Conservation (phyloP, 2,113 vertebrate species). For the Sturnus vulgaris region DNA sequence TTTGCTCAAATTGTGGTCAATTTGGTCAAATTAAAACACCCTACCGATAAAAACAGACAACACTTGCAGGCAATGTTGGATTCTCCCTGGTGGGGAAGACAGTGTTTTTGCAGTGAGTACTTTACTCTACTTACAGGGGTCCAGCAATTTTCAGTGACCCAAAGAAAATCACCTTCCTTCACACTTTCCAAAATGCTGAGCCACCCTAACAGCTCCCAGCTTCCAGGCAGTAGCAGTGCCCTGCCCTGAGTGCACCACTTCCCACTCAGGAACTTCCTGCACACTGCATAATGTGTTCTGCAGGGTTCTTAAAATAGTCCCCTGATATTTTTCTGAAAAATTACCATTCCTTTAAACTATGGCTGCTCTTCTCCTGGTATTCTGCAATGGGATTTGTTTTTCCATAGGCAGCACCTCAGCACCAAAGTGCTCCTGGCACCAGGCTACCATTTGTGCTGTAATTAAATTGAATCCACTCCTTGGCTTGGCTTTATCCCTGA, state of each 20-base stretch:
- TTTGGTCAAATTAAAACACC: not conserved
- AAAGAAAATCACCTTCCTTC: not conserved
- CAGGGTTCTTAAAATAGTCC: not conserved
- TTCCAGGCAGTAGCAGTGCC: not conserved
- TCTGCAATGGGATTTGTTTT: constrained; percentile 19
- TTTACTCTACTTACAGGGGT: not conserved
- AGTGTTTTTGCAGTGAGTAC: fast-evolving
- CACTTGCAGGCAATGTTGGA: fast-evolving
- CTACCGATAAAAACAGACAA: not conserved
- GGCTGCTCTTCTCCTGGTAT: not conserved
- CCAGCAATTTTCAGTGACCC: not conserved
- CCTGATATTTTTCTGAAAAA: not conserved
- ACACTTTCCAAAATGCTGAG: not conserved
- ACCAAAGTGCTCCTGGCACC: constrained; percentile 47
- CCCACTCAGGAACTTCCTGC: not conserved
- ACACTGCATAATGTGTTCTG: not conserved
- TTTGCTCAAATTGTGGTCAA: not conserved
- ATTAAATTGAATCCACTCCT: constrained; percentile 77
- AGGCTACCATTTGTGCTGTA: constrained; percentile 57
- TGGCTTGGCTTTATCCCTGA: constrained; percentile 74
- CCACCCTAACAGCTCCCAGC: not conserved
- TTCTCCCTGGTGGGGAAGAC: not conserved
- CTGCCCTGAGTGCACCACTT: not conserved
- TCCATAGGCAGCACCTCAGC: constrained; percentile 44
- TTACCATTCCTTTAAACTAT: not conserved